These are phyloP conservation scores for Thecophora atra DNA, from an alignment of 2,888 invertebrate species.

Conservation along the genomic window DNA sequence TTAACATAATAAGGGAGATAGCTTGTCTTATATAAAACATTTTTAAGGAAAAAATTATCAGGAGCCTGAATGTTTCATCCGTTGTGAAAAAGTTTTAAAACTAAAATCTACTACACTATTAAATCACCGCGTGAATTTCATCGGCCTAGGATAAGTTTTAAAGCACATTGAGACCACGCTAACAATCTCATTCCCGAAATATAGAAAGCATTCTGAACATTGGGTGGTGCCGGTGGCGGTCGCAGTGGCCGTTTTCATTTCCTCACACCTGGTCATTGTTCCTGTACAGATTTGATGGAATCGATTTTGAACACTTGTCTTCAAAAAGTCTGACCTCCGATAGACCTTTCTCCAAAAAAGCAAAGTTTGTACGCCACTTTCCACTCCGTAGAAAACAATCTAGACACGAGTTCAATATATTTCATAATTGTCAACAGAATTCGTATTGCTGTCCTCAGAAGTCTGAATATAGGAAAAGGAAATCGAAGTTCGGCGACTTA, in stretches of 20 bases:
- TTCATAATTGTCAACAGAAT: constrained; percentile 18
- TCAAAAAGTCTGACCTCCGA: not conserved
- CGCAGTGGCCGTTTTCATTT: constrained; percentile 11
- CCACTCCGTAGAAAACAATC: not conserved
- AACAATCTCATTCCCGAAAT: constrained; percentile 5
- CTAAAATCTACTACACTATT: not conserved
- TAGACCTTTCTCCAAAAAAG: not conserved
- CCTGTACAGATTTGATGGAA: constrained; percentile 9
- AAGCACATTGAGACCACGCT: constrained; percentile 34
- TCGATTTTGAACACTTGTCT: constrained; percentile 2
- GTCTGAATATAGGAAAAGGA: not conserved
- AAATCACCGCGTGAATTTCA: not conserved
- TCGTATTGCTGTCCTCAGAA: not conserved
- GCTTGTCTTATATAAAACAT: constrained; percentile 10
- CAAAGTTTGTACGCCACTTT: not conserved
- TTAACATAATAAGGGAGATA: not conserved
- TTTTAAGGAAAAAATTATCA: not conserved
- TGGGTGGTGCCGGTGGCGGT: constrained; percentile 21
- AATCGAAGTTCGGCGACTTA: constrained; percentile 10
- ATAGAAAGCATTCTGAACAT: constrained; percentile 20
- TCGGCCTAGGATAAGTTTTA: not conserved
- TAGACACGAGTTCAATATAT: constrained; percentile 19
- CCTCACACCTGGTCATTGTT: constrained; percentile 9
- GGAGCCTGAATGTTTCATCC: not conserved
- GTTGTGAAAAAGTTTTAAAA: not conserved